phyloP scores from a whole-genome alignment of 1,140 invertebrate species.

The Plutomurus gul region DNA sequence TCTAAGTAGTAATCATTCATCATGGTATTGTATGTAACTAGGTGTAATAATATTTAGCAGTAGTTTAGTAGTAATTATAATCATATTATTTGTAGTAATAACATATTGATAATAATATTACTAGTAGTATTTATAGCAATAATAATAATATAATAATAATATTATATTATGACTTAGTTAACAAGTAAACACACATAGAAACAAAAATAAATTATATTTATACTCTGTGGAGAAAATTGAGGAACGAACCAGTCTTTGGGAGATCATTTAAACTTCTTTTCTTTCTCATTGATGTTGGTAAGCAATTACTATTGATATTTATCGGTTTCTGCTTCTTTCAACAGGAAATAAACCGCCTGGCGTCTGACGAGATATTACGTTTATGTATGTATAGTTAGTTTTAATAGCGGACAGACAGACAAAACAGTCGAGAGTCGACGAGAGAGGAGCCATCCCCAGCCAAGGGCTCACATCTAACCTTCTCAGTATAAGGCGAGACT shows the following conservation, averaged over 20 bases:
- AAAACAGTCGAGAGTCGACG: neutral
- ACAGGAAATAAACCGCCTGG: slow-evolving; percentile 28
- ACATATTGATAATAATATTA: slow-evolving; percentile 4
- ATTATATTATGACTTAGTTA: slow-evolving; percentile 25
- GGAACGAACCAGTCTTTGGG: slow-evolving; percentile 43
- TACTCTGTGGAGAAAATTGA: slow-evolving; percentile 30
- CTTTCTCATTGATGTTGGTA: slow-evolving; percentile 25
- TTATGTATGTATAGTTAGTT: slow-evolving; percentile 27
- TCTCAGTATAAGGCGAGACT: slow-evolving; percentile 28
- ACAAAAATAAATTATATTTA: slow-evolving; percentile 31
- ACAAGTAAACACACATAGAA: slow-evolving; percentile 29
- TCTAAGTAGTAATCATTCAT: neutral
- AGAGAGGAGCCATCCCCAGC: too few species aligned
- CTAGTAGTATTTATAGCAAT: slow-evolving; percentile 19
- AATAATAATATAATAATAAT: slow-evolving; percentile 4
- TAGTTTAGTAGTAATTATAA: neutral
- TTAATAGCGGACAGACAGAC: neutral
- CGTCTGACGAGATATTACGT: slow-evolving; percentile 26
- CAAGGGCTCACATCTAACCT: slow-evolving; percentile 12
- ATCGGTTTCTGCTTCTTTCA: slow-evolving; percentile 19
- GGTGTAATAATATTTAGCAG: neutral
- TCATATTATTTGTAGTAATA: neutral
- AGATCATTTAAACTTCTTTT: slow-evolving; percentile 35
- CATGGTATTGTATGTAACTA: neutral
- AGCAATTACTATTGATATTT: slow-evolving; percentile 20